Percentiles rank a stretch among this genome's conserved stretches.
Conservation (phyloP, 1,140 invertebrate genomes). For the Mamestra configurata region DNA sequence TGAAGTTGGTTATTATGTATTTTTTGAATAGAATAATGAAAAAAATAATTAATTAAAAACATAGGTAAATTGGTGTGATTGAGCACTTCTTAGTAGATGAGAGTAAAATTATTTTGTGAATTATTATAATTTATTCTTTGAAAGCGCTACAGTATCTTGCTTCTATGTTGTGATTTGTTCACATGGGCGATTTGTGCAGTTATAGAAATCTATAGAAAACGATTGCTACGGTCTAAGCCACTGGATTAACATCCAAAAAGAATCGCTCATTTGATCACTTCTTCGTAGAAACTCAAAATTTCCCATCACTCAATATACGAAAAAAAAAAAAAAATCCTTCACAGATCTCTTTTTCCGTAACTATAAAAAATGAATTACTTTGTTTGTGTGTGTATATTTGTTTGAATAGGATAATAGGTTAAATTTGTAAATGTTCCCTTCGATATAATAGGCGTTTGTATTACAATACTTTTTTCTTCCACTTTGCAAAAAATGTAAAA, state of each 20-base stretch:
- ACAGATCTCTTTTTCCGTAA: slow-evolving; percentile 74
- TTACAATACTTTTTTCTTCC: slow-evolving; percentile 65
- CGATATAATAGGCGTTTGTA: slow-evolving; percentile 59
- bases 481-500: slow-evolving; percentile 60
- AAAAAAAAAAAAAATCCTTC: slow-evolving; percentile 44
- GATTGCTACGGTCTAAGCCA: neutral
- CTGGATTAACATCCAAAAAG: too few relatives aligned
- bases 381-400: slow-evolving; percentile 84
- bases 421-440: slow-evolving; percentile 82
- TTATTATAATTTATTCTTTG: slow-evolving; percentile 48
- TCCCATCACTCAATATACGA: neutral
- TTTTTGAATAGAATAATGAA: slow-evolving; percentile 58
- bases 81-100: slow-evolving; percentile 49
- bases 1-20: slow-evolving; percentile 80
- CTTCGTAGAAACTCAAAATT: slow-evolving; percentile 15
- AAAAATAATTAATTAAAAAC: slow-evolving; percentile 68
- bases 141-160: slow-evolving; percentile 27
- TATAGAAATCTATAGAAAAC: neutral
- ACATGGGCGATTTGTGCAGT: neutral
- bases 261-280: neutral
- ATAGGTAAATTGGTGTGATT: slow-evolving; percentile 53
- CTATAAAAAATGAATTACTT: slow-evolving; percentile 58
- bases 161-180: slow-evolving; percentile 30
- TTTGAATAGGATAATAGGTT: slow-evolving; percentile 81
- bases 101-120: slow-evolving; percentile 48